Evolutionary conservation across 2,113 vertebrate species (phyloP), one percentile per base, ranked within the genome.

Genomic region (Bombycilla garrulus): DNA sequence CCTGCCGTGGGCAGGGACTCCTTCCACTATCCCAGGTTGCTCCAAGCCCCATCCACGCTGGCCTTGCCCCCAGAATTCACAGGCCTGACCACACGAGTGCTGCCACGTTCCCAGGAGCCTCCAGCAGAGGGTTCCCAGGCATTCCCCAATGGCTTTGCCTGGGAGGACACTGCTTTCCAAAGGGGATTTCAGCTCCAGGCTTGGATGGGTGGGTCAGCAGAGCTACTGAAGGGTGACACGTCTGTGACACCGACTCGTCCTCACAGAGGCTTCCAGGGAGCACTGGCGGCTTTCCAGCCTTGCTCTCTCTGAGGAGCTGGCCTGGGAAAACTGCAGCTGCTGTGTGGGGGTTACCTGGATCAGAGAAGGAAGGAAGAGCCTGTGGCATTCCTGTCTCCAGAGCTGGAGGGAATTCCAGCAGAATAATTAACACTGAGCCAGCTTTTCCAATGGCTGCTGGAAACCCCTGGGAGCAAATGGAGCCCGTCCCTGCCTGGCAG

Each of bases 71-170:
- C 69, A n/a, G 1, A 84, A 73, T 23, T 40, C 69, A 6, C 25
- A 28, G 33, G 4, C 5, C n/a, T 62, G 60, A 18, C 25, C 22
- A 3, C 54, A 29, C 7, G 29, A 14, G 0, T 0, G 0, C 5
- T 74, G 61, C 80, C 42, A 20, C 3, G 4, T 6, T 5, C n/a
- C 26, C 26, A 28, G 2, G 1, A 17, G 47, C 20, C 35, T 15
- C 45, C 35, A 25, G 29, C 11, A 16, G 28, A 57, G 10, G 19
- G 5, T 61, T 16, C 58, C 35, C 36, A 28, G 47, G 24, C 28
- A 53, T 28, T 78, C 82, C 57, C 42, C 44, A 31, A 40, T 6
- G 42, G 12, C 4, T 67, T 62, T 66, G 0, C 15, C 23, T 61
- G 44, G 65, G 45, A 70, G 40, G 36, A 38, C 14, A 0, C 33